Evolutionary conservation across 1,140 invertebrate genomes (phyloP).

Genomic region (Listronotus oregonensis): DNA sequence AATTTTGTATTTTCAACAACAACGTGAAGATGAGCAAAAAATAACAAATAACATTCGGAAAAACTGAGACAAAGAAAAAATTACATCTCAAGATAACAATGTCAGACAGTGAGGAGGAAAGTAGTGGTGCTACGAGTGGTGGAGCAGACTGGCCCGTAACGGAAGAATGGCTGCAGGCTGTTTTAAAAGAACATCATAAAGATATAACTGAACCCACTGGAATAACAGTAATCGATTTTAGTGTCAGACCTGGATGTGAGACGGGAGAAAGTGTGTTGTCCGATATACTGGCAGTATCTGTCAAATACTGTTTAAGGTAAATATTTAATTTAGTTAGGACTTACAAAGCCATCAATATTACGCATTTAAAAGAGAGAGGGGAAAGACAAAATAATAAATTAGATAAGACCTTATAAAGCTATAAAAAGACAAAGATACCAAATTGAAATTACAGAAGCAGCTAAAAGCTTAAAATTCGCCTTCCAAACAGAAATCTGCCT

Average conservation of each 20-base stretch:
- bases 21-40: too few species aligned
- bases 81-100: conserved; percentile 44
- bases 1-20: too few species aligned
- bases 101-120: conserved; percentile 65
- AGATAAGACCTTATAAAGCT: too few species aligned
- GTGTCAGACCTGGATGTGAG: conserved; percentile 60
- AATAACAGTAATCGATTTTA: conserved; percentile 59
- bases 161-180: conserved; percentile 64
- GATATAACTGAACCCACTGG: conserved; percentile 48
- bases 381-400: too few species aligned
- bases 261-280: conserved; percentile 66
- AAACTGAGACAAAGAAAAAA: too few species aligned
- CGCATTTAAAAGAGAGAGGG: too few species aligned
- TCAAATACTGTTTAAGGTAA: conserved; percentile 57
- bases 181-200: conserved; percentile 62
- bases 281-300: conserved; percentile 65
- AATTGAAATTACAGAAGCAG: too few species aligned
- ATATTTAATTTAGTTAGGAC: background rate
- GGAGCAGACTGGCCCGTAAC: conserved; percentile 61
- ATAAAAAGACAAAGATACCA: too few species aligned
- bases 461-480: too few species aligned
- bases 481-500: too few species aligned
- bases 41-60: too few species aligned
- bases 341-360: background rate
- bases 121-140: conserved; percentile 57